These are phyloP conservation scores for Neocrepidodera transversa DNA, from an alignment of 2,888 invertebrate species.

Conservation along the genomic window DNA sequence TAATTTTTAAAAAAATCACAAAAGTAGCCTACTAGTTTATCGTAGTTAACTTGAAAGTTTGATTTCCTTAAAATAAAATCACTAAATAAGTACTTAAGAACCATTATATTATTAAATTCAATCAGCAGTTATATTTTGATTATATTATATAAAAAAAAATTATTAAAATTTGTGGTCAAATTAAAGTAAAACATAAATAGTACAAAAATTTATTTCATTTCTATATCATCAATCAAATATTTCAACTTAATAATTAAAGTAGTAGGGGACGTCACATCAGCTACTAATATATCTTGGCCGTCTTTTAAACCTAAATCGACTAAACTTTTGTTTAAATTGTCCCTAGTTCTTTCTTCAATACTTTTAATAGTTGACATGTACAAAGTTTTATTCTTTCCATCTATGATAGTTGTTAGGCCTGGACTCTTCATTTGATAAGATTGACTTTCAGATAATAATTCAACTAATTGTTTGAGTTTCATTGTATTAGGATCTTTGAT, in stretches of 20 bases:
- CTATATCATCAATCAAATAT: conserved; percentile 62
- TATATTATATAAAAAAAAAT: too few relatives aligned
- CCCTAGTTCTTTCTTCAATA: conserved; percentile 87
- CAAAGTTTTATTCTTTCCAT: conserved; percentile 88
- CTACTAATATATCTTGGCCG: conserved; percentile 87
- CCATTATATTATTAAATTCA: too few relatives aligned
- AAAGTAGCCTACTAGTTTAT: too few relatives aligned
- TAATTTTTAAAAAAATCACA: too few relatives aligned
- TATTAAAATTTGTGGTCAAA: too few relatives aligned
- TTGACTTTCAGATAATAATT: conserved; percentile 76
- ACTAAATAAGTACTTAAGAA: too few relatives aligned
- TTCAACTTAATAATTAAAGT: conserved; percentile 79
- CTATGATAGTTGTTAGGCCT: conserved; percentile 80
- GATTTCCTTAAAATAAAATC: too few relatives aligned
- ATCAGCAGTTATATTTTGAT: too few relatives aligned
- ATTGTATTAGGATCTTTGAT: conserved; percentile 70
- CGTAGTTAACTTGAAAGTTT: too few relatives aligned
- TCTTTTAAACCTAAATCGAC: conserved; percentile 83
- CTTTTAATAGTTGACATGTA: conserved; percentile 93
- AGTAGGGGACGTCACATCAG: conserved; percentile 89
- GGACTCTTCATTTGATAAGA: conserved; percentile 93
- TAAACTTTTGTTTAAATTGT: conserved; percentile 87
- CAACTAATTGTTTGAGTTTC: conserved; percentile 82
- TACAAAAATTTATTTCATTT: conserved; percentile 58
- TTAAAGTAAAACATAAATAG: too few relatives aligned